These are phyloP conservation scores for Chlorospingus semifuscus DNA, from an alignment of 2,797 vertebrate genomes.

Conservation along the genomic window DNA sequence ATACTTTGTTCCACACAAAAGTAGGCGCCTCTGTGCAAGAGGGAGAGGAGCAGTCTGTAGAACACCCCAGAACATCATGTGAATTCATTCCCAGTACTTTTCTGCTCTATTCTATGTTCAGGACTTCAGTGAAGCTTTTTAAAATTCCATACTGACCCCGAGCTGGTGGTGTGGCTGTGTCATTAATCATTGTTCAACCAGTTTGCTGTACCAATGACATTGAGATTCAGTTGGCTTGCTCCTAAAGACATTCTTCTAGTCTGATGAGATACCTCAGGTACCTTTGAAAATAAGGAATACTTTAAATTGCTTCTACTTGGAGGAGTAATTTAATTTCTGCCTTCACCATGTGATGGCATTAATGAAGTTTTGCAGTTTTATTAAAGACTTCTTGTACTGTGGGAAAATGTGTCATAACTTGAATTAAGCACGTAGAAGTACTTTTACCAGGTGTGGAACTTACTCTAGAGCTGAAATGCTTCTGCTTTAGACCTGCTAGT, in stretches of 20 bases:
- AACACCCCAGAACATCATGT: rapidly evolving
- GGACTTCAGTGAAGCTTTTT: neutral
- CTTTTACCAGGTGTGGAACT: neutral
- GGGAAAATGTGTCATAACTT: neutral
- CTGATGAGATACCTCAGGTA: neutral
- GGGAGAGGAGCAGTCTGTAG: neutral
- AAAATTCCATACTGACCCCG: neutral
- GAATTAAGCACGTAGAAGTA: neutral
- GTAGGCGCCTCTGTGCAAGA: neutral
- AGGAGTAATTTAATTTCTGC: neutral
- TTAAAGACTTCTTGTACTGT: neutral
- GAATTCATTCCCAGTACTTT: neutral
- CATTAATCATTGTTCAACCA: neutral
- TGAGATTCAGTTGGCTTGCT: neutral
- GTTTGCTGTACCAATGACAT: neutral
- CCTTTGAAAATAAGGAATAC: neutral
- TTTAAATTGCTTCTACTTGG: neutral
- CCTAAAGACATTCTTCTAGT: neutral
- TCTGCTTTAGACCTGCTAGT: neutral
- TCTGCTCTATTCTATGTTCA: neutral
- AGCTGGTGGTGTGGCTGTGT: neutral
- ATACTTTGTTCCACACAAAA: neutral
- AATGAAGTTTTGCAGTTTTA: constrained; percentile 1
- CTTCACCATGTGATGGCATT: neutral
- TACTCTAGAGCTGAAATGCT: neutral